These are phyloP conservation scores for Ostrea denselamellosa DNA, from an alignment of 1,140 invertebrate species.

Conservation along the genomic window DNA sequence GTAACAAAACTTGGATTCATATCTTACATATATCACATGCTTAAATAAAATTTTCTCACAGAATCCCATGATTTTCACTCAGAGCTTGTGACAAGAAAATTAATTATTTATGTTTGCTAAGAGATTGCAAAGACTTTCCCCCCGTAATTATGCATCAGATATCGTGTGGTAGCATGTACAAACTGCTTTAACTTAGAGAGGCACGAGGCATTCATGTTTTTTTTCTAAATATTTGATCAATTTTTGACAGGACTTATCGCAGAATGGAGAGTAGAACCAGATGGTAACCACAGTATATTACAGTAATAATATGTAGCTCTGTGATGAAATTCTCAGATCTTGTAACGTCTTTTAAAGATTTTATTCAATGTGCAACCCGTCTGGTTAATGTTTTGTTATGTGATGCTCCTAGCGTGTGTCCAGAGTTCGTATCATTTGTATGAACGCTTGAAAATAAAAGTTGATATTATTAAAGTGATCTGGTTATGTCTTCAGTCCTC, in stretches of 20 bases:
- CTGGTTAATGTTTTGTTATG: neutral
- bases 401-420: neutral
- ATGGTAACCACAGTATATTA: neutral
- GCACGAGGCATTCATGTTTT: neutral
- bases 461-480: conserved; percentile 20
- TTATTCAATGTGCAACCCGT: neutral
- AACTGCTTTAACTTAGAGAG: neutral
- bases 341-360: neutral
- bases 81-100: neutral
- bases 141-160: conserved; percentile 1
- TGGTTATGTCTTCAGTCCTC: neutral
- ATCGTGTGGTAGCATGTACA: neutral
- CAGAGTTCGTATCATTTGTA: neutral
- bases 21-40: too few relatives aligned
- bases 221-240: conserved; percentile 34
- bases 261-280: neutral
- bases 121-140: neutral
- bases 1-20: too few relatives aligned
- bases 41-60: too few relatives aligned
- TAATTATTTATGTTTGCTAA: neutral
- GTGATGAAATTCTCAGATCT: neutral
- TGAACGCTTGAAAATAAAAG: conserved; percentile 20
- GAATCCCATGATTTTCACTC: neutral
- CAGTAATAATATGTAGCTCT: conserved; percentile 1
- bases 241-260: neutral